phyloP scores from a whole-genome alignment of 2,888 invertebrate species.

The Cheiracanthium punctorium region DNA sequence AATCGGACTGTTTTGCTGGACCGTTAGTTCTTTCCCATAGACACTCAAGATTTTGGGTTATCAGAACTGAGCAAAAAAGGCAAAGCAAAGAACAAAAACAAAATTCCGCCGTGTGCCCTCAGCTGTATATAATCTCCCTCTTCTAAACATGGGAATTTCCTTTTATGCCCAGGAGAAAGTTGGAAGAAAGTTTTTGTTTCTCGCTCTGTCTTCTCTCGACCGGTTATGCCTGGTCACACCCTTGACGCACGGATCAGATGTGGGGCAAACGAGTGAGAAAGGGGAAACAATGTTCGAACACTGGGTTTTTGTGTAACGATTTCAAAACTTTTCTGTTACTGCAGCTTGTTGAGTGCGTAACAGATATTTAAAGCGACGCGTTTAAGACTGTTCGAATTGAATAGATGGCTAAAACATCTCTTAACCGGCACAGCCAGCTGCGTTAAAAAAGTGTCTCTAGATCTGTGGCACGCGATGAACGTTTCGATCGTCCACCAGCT shows the following conservation, averaged over 20 bases:
- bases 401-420: too few relatives aligned
- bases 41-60: slow-evolving; percentile 9
- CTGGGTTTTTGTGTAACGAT: not conserved
- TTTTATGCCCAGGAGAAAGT: not conserved
- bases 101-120: slow-evolving; percentile 27
- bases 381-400: too few relatives aligned
- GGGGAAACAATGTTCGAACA: not conserved
- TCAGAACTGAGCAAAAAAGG: slow-evolving; percentile 5
- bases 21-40: slow-evolving; percentile 4
- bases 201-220: too few relatives aligned
- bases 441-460: too few relatives aligned
- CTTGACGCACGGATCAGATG: not conserved
- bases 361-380: too few relatives aligned
- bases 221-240: slow-evolving; percentile 6
- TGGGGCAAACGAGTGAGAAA: not conserved
- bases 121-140: slow-evolving; percentile 47
- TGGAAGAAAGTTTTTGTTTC: not conserved
- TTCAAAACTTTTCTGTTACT: too few relatives aligned
- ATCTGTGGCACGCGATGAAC: too few relatives aligned
- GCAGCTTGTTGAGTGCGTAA: too few relatives aligned
- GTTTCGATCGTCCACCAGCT: too few relatives aligned
- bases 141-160: slow-evolving; percentile 38
- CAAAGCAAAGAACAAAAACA: not conserved
- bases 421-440: too few relatives aligned
- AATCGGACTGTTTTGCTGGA: not conserved